Conservation (phyloP, 2,888 invertebrate genomes). For the Agelastica alni region DNA sequence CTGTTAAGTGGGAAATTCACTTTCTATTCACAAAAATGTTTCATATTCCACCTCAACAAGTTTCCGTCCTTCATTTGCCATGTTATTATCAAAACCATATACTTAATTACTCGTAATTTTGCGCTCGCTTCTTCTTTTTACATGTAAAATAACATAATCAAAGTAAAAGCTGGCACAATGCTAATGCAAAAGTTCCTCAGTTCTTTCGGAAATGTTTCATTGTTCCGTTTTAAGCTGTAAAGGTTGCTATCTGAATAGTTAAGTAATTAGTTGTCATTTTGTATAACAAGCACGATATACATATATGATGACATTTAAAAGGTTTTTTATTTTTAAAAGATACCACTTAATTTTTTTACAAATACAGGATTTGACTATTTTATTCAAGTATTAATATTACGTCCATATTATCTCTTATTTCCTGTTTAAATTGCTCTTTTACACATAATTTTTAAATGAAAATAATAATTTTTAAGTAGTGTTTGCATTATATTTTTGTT, state of each 20-base stretch:
- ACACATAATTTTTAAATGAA: no score
- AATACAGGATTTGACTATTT: no score
- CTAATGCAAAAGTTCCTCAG: constrained; percentile 16
- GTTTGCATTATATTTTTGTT: no score
- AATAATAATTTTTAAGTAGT: no score
- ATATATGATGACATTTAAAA: no score
- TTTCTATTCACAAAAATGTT: constrained; percentile 3
- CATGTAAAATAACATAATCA: constrained; percentile 19
- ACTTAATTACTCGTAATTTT: constrained; percentile 19
- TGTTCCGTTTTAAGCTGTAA: constrained; percentile 3
- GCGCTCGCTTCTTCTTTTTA: constrained; percentile 11
- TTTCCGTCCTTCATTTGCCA: constrained; percentile 15
- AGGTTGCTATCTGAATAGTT: constrained; percentile 8
- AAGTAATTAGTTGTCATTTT: constrained; percentile 15
- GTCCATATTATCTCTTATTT: no score
- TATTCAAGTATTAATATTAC: no score
- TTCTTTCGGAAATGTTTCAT: constrained; percentile 13
- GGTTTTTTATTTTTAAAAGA: no score
- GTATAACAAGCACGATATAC: constrained; percentile 1
- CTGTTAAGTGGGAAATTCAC: no score
- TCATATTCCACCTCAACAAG: constrained; percentile 17
- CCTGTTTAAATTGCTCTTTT: no score
- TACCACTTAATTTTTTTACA: no score
- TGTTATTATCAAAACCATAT: constrained; percentile 18
- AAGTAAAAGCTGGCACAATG: constrained; percentile 20